A percentile compares a stretch with the other conserved stretches of the same genome.
Conservation (phyloP, 1,140 invertebrate genomes). For the Hypsibius dujardini region DNA sequence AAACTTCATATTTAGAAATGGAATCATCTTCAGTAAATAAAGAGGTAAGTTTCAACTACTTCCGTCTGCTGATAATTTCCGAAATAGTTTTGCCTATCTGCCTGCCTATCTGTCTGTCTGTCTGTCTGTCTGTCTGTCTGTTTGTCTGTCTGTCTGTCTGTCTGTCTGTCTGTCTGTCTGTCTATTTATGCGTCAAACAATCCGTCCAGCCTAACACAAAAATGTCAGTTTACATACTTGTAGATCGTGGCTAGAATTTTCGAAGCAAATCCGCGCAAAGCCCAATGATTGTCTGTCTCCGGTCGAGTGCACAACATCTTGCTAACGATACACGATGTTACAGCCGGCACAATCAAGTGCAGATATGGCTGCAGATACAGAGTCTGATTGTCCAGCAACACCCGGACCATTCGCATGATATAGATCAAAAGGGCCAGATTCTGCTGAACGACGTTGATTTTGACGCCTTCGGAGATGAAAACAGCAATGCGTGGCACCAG, state of each 20-base stretch:
- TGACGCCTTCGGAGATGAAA: conserved; percentile 86
- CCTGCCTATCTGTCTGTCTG: too few relatives aligned
- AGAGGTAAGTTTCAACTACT: too few relatives aligned
- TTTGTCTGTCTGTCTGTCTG: too few relatives aligned
- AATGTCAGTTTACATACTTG: conserved; percentile 37
- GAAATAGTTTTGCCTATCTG: neutral
- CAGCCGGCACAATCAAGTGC: conserved; percentile 88
- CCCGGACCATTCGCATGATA: conserved; percentile 95
- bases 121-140: too few relatives aligned
- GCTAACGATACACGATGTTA: conserved; percentile 89
- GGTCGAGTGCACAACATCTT: conserved; percentile 83
- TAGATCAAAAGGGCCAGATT: conserved; percentile 95
- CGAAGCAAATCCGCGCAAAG: conserved; percentile 84
- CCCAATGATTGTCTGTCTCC: conserved; percentile 97
- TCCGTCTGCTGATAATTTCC: neutral
- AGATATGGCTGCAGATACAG: conserved; percentile 96
- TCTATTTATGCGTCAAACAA: neutral
- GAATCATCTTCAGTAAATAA: too few relatives aligned
- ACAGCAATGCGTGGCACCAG: conserved; percentile 94
- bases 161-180: too few relatives aligned
- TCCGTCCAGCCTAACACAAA: conserved; percentile 10
- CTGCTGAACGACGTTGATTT: conserved; percentile 91
- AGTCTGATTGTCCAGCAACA: conserved; percentile 78
- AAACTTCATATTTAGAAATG: too few relatives aligned
- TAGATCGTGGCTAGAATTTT: conserved; percentile 84